Evolutionary conservation across 2,888 invertebrate species (phyloP), one percentile per base, ranked within the genome.

Genomic region (Leptopilina drosophilae): DNA sequence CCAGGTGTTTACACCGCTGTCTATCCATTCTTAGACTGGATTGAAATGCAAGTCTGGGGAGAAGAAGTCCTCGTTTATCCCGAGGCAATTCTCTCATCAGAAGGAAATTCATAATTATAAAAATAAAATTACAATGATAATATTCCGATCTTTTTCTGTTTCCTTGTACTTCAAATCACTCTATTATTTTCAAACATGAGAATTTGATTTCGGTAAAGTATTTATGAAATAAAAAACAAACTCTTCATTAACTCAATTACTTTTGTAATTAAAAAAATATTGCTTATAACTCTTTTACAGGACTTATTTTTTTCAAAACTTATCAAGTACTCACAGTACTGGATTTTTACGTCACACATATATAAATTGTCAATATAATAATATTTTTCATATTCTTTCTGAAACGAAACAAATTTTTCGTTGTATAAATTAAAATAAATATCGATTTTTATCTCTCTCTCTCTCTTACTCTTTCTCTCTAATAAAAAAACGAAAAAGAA

Each of bases 1-100:
- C 91, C 91, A 0, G 88, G 86, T 1, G 84, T 90, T 14, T 91
- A 91, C 77, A 90, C 87, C 5, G 87, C 88, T 9, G 87, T 91
- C 0, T 82, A 84, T 20, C 42, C 83, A 6, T 89, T 88, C 46
- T 76, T 91, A 46, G 87, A 89, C 56, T 91, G 91, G 91, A 91
- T 91, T 78, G 91, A 91, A 75, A 77, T 83, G 2, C 80, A 85
- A 0, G 89, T 90, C 5, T 91, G 90, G 91, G 85, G 87, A 7
- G 82, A 83, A 1, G 66, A 73, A 33, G 73, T 73, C 53, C 53
- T 73, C 5, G 56, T 73, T 53, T 73, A 73, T 56, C 73, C 73
- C 8, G 73, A 53, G 15, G 20, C 40, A 67, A 46, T 20, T 6
- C 15, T 46, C 20, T 67, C 46, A n/a, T 46, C 9, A 56, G 8